Evolutionary conservation across 2,797 vertebrate genomes (phyloP).

Genomic region (Lycodopsis pacificus): DNA sequence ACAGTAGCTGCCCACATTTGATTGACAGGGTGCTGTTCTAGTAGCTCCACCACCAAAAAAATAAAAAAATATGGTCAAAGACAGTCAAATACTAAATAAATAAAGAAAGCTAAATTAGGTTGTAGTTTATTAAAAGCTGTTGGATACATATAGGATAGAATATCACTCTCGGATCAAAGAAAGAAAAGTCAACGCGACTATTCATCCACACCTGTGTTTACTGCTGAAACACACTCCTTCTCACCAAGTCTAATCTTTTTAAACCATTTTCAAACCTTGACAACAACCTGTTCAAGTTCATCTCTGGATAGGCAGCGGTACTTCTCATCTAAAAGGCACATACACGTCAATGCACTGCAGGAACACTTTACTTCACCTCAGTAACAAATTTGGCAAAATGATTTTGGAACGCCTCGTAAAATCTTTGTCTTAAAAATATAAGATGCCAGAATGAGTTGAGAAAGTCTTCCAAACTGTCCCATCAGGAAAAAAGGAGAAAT

Average conservation of each 20-base stretch:
- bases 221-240: slow-evolving; percentile 9
- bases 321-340: no score
- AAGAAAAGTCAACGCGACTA: background rate
- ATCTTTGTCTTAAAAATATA: no score
- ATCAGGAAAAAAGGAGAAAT: no score
- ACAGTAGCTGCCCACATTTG: background rate
- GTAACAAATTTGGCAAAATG: no score
- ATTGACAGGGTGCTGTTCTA: background rate
- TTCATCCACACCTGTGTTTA: slow-evolving; percentile 6
- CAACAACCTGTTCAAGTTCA: background rate
- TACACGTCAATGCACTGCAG: no score
- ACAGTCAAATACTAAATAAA: background rate
- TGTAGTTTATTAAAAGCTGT: slow-evolving; percentile 1
- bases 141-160: background rate
- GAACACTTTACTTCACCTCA: no score
- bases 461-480: no score
- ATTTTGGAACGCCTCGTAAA: no score
- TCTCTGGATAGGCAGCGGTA: no score
- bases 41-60: background rate
- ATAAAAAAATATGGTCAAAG: background rate
- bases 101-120: background rate
- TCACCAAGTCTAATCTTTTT: background rate
- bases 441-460: no score
- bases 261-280: background rate
- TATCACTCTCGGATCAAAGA: slow-evolving; percentile 25